These are phyloP conservation scores for Lampris megalopsis DNA, from an alignment of 2,113 vertebrate genomes.

Conservation along the genomic window DNA sequence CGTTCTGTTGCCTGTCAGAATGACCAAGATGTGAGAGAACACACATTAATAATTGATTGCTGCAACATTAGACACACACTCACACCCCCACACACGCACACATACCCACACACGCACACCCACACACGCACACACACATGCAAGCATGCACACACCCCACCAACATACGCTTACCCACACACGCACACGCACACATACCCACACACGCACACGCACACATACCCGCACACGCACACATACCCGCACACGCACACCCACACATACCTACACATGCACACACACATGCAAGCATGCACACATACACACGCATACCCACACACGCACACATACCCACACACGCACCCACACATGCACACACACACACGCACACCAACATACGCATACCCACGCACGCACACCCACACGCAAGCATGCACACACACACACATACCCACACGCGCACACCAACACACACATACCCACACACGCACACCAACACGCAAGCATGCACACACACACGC, in stretches of 20 bases:
- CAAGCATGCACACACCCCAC: background rate
- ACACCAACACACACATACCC: background rate
- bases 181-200: background rate
- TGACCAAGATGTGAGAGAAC: slow-evolving; percentile 55
- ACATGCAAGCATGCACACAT: background rate
- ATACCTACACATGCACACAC: too few relatives aligned
- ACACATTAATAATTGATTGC: slow-evolving; percentile 57
- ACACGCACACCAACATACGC: background rate
- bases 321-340: background rate
- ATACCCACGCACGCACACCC: background rate
- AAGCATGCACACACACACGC: too few relatives aligned
- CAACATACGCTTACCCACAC: background rate
- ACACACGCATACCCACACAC: background rate
- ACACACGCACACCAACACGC: background rate
- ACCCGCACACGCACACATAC: background rate
- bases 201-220: background rate
- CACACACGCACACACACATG: background rate
- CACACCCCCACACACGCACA: slow-evolving; percentile 7
- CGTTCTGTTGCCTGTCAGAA: slow-evolving; percentile 38
- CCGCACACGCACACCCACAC: background rate
- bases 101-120: background rate
- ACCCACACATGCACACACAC: background rate
- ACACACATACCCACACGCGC: background rate
- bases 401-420: background rate
- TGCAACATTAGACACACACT: slow-evolving; percentile 34